Evolutionary conservation across 2,113 vertebrate species (phyloP), one percentile per base, ranked within the genome.

Genomic region (Mirounga angustirostris): DNA sequence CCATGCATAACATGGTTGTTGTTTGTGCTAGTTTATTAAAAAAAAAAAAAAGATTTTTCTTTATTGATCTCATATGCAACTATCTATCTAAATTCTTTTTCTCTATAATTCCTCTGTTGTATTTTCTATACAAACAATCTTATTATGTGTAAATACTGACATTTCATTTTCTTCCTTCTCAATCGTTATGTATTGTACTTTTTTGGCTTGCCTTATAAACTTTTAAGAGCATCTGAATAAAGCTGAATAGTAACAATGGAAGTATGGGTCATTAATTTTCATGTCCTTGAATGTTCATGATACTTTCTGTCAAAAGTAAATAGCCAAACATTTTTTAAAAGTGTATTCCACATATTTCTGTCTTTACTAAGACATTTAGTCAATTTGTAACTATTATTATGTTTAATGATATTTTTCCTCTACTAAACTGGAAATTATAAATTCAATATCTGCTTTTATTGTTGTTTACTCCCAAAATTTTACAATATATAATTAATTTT

Each of bases 371-470:
- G 52, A 46, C 7, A 24, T 58, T 73, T 93, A 92, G 16, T 85
- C 28, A 69, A 67, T 69, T 87, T 58, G n/a, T 2, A 78, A 52
- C 33, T n/a, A 69, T 82, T 21, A 78, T 81, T 58, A 81, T 3
- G 7, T 7, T 79, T 79, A 83, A 43, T 36, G 11, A 30, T 40
- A n/a, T 22, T 79, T 71, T 58, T 73, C 73, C 16, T 80, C 73
- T 80, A 16, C 22, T 86, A 15, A 91, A 36, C 43, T 84, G 3
- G 33, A 92, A 92, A 88, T 74, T 80, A 67, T 58, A 58, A 80
- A 67, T n/a, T 96, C 59, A 78, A 28, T 90, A 71, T 36, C 56
- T 78, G 24, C 59, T 96, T 73, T 82, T 33, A 92, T 10, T 83
- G 8, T 94, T 87, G 46, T 36, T 83, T 67, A 83, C 22, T 30